Evolutionary conservation across 2,797 vertebrate species (phyloP).

Genomic region (Gallinago nigripennis): DNA sequence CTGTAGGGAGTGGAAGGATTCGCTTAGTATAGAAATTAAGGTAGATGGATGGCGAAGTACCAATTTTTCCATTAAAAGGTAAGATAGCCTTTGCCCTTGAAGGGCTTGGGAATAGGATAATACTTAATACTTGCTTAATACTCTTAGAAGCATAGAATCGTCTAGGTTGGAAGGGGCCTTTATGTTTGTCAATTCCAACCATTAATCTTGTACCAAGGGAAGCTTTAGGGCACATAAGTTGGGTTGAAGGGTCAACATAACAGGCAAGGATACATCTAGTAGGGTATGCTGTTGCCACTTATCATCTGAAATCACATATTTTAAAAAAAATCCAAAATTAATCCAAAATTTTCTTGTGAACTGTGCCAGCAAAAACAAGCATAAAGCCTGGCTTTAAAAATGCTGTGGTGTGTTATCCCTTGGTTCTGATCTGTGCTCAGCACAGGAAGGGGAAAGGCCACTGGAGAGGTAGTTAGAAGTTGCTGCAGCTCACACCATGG

Average conservation of each 20-base stretch:
- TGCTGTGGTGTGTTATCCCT: neutral
- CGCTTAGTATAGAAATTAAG: neutral
- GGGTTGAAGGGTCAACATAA: neutral
- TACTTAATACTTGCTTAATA: neutral
- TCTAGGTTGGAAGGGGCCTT: neutral
- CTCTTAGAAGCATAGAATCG: neutral
- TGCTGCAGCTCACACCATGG: neutral
- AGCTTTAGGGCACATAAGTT: neutral
- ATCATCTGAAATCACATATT: neutral
- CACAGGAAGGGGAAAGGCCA: neutral
- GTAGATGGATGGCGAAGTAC: neutral
- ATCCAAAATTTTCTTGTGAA: neutral
- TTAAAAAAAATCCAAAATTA: neutral
- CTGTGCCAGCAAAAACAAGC: neutral
- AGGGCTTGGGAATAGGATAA: fast-evolving
- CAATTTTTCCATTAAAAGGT: fast-evolving
- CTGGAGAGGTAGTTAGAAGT: neutral
- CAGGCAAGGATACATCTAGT: neutral
- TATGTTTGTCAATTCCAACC: neutral
- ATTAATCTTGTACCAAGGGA: neutral
- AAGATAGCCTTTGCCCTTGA: neutral
- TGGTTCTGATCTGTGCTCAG: neutral
- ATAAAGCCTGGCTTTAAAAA: neutral
- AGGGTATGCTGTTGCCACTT: neutral
- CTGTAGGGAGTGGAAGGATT: neutral